Conservation (phyloP, 2,888 invertebrate genomes). For the Clepsis dumicolana region DNA sequence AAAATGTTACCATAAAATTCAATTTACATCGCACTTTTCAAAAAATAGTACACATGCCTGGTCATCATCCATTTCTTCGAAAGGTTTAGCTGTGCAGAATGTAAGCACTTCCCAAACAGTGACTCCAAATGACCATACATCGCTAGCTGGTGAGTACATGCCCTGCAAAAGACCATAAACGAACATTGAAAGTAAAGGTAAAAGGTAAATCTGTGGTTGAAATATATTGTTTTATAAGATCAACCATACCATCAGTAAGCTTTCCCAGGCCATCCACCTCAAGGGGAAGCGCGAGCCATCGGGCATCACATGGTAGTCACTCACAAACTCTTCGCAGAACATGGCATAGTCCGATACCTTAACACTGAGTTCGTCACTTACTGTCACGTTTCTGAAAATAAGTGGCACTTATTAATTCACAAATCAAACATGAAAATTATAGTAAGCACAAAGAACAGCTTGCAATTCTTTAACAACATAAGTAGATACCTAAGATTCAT, state of each 20-base stretch:
- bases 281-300: slow-evolving; percentile 93
- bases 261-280: slow-evolving; percentile 98
- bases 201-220: not conserved
- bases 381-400: slow-evolving; percentile 92
- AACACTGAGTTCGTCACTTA: slow-evolving; percentile 92
- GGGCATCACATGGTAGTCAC: slow-evolving; percentile 94
- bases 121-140: slow-evolving; percentile 97
- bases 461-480: no score
- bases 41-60: slow-evolving; percentile 88
- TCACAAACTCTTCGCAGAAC: slow-evolving; percentile 92
- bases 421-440: no score
- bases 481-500: no score
- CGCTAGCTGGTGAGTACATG: slow-evolving; percentile 94
- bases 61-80: slow-evolving; percentile 92
- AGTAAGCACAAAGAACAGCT: no score
- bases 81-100: slow-evolving; percentile 92
- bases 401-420: no score
- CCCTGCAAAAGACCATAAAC: slow-evolving; percentile 87
- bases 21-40: no score
- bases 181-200: not conserved
- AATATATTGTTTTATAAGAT: not conserved
- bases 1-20: no score
- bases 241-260: slow-evolving; percentile 89
- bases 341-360: slow-evolving; percentile 95
- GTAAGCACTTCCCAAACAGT: slow-evolving; percentile 96